Evolutionary conservation across 2,797 vertebrate species (phyloP).

Genomic region (Enteromius argenteus): DNA sequence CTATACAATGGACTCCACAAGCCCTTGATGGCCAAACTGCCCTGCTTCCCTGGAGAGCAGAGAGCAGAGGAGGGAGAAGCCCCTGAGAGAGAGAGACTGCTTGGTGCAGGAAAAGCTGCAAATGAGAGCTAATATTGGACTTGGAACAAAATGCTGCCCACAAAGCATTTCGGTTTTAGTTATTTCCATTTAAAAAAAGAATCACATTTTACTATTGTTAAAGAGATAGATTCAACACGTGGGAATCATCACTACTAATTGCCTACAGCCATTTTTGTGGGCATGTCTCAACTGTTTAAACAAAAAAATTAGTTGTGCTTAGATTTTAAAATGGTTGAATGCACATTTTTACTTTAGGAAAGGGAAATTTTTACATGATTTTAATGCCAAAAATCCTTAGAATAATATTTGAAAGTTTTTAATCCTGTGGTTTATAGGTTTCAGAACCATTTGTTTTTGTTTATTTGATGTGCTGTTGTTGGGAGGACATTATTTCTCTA

Average conservation of each 20-base stretch:
- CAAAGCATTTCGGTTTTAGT: background rate
- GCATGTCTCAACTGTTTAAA: background rate
- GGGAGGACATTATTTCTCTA: background rate
- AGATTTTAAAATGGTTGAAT: conserved; percentile 1
- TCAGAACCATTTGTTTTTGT: background rate
- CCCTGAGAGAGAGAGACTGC: conserved; percentile 74
- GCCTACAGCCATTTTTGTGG: background rate
- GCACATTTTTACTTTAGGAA: conserved; percentile 13
- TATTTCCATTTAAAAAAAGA: conserved; percentile 14
- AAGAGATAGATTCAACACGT: conserved; percentile 4
- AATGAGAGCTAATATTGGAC: conserved; percentile 60
- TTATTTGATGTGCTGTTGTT: conserved; percentile 9
- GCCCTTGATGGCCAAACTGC: conserved; percentile 79
- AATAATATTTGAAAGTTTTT: background rate
- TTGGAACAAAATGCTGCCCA: background rate
- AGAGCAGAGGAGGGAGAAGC: conserved; percentile 57
- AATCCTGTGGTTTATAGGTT: conserved; percentile 8
- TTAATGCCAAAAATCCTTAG: background rate
- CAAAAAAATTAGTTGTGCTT: background rate
- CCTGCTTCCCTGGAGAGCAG: conserved; percentile 55
- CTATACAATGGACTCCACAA: conserved; percentile 91
- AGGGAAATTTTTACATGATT: background rate
- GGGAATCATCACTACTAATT: background rate
- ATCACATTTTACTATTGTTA: conserved; percentile 19
- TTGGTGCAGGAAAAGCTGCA: conserved; percentile 55